Evolutionary conservation across 2,888 invertebrate genomes (phyloP).

Genomic region (Capitulum mitella): DNA sequence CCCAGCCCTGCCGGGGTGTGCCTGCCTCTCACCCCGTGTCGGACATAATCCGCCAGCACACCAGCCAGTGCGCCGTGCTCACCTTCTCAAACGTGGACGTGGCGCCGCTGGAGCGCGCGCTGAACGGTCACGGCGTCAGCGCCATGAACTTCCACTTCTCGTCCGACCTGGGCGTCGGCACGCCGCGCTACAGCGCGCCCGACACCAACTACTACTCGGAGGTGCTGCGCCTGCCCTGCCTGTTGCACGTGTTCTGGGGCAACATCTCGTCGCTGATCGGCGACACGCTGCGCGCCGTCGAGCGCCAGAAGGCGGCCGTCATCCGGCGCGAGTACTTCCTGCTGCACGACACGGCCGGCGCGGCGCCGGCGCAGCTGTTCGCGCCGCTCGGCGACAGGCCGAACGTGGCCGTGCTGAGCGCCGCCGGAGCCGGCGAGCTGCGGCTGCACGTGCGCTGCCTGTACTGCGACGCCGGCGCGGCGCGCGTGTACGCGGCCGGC

Average conservation of each 20-base stretch:
- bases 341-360: neutral
- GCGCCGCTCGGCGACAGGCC: neutral
- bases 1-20: neutral
- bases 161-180: neutral
- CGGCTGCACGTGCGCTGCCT: neutral
- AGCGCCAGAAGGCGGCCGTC: neutral
- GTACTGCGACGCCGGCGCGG: neutral
- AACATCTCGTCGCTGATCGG: neutral
- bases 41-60: neutral
- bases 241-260: conserved; percentile 15
- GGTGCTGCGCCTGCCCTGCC: neutral
- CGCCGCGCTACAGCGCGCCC: neutral
- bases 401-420: neutral
- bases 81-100: neutral
- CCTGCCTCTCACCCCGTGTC: neutral
- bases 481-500: neutral
- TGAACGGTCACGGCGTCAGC: neutral
- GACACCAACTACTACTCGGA: neutral
- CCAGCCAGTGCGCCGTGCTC: neutral
- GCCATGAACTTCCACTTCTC: neutral
- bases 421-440: neutral
- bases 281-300: neutral
- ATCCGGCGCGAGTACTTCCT: conserved; percentile 8
- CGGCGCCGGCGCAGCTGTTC: neutral
- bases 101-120: neutral